Evolutionary conservation across 2,113 vertebrate species (phyloP).

Genomic region (Megaceryle torquata): DNA sequence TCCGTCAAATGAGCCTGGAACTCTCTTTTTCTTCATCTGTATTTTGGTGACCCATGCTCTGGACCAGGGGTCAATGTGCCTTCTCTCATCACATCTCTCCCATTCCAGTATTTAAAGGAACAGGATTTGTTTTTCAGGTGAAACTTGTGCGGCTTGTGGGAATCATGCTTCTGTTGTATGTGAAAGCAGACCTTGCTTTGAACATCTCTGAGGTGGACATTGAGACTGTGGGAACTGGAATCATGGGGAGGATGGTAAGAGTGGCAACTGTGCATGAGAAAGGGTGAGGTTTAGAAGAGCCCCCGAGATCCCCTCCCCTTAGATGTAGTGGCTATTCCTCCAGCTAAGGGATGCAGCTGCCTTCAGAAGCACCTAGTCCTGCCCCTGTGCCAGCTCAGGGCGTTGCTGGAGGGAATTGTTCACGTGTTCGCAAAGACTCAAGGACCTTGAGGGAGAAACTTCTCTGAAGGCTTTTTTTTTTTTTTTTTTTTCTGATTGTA

Average conservation of each 20-base stretch:
- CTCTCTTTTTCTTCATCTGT: neutral
- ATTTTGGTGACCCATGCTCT: neutral
- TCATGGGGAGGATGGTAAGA: slow-evolving; percentile 98
- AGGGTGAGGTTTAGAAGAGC: neutral
- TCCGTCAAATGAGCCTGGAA: neutral
- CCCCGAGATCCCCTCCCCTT: neutral
- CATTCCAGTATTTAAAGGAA: neutral
- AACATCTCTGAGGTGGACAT: slow-evolving; percentile 88
- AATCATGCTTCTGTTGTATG: slow-evolving; percentile 92
- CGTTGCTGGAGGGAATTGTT: neutral
- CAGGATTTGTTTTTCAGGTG: slow-evolving; percentile 77
- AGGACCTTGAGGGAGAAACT: neutral
- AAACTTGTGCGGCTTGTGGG: slow-evolving; percentile 91
- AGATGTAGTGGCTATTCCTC: neutral
- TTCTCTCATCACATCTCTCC: neutral
- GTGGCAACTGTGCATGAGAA: neutral
- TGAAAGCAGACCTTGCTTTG: slow-evolving; percentile 86
- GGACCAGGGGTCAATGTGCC: neutral
- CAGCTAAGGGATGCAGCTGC: neutral
- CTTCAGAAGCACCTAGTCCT: neutral
- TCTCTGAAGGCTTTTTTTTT: neutral
- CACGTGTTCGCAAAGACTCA: neutral
- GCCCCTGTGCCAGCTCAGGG: neutral
- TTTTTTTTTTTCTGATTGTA: neutral
- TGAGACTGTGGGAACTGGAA: slow-evolving; percentile 94